Evolutionary conservation across 2,888 invertebrate genomes (phyloP), one percentile per base, ranked within the genome.

Genomic region (Trachelus tabidus): DNA sequence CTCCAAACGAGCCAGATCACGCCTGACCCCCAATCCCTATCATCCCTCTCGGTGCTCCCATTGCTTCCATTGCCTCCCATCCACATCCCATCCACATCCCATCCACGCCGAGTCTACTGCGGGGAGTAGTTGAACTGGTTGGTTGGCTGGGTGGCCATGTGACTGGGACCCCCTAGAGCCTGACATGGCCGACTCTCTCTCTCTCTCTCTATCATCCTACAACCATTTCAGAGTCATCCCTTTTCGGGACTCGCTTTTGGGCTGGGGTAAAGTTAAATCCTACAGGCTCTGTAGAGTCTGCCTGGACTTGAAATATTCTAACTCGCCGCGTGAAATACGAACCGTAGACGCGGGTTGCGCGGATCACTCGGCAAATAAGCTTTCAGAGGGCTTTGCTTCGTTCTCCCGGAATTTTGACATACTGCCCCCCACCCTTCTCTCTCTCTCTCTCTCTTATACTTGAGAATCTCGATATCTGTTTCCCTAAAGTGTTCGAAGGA

Each of bases 191-290:
- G 73, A 79, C 76, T 76, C 78, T 73, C 77, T 76, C 68, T 40
- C 31, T 76, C 73, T 74, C 71, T 82, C 77, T 79, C 76, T 79
- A 73, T 69, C 76, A 77, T 75, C 78, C 79, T 78, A 76, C 76
- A 79, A 78, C 80, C 77, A 76, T 77, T 73, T 56, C 77, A 74
- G 79, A 78, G 73, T 81, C 78, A 75, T 82, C 83, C 81, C 80
- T 85, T 83, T 82, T 82, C 73, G 77, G 79, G 76, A 73, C 76
- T 73, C 73, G 74, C 74, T 33, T 69, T 35, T 75, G 73, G 75
- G 73, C 77, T 75, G 69, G 71, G 76, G 78, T 79, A 82, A 84
- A 88, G 86, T 89, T 87, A 86, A 88, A 89, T 89, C 87, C 87
- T 84, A 79, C 73, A 35, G 81, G 81, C 80, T 85, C 81, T 80